Conservation (phyloP, 1,140 invertebrate species). For the Oryctes rhinoceros region DNA sequence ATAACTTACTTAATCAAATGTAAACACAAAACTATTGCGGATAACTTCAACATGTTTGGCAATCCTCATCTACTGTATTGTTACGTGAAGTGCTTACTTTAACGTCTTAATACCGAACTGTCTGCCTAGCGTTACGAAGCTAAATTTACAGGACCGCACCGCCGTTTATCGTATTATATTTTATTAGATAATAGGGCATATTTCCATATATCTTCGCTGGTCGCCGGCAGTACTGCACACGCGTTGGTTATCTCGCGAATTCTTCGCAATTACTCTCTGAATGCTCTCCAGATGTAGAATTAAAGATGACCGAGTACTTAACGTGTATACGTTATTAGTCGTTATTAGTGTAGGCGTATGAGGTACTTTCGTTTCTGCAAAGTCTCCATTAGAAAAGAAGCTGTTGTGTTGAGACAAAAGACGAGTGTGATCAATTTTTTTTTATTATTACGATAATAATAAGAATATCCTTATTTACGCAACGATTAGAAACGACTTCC, state of each 20-base stretch:
- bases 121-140: not conserved
- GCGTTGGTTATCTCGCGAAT: slow-evolving; percentile 1
- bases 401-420: too few relatives aligned
- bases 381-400: too few relatives aligned
- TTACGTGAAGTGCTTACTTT: too few relatives aligned
- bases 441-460: too few relatives aligned
- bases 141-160: not conserved
- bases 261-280: not conserved
- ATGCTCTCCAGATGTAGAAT: not conserved
- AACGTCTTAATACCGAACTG: not conserved
- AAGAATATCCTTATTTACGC: too few relatives aligned
- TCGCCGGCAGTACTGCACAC: not conserved
- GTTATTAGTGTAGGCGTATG: too few relatives aligned
- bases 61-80: not conserved
- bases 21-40: slow-evolving; percentile 21
- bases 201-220: not conserved
- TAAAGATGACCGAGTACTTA: not conserved
- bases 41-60: slow-evolving; percentile 4
- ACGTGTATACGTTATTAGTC: not conserved
- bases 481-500: too few relatives aligned
- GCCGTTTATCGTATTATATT: not conserved
- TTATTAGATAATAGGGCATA: slow-evolving; percentile 10
- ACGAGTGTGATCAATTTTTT: too few relatives aligned
- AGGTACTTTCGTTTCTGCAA: too few relatives aligned
- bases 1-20: slow-evolving; percentile 9